Base-by-base conservation (phyloP, 2,797 vertebrate species). In the Esox lucius region DNA sequence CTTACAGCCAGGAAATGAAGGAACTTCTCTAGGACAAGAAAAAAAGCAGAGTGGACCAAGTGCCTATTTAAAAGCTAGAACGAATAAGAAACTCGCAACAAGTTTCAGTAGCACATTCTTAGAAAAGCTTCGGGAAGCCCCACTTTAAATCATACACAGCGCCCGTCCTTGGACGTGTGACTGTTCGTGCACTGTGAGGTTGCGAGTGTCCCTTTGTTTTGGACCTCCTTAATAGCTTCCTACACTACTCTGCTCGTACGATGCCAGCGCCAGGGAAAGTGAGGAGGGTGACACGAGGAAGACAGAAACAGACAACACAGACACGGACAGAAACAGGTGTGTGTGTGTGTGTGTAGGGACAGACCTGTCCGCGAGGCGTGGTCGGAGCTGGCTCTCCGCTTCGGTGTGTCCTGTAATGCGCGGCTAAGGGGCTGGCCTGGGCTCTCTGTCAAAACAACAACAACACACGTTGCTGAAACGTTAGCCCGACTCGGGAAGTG, bases 391-490 rank as follows among this genome's bases (percentile, higher is more conserved):
- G 95, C 93, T 97, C 96, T 96, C 96, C 96, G 95, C 95, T 97
- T 98, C 96, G 96, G 96, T 94, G 94, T 95, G 94, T 98, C 97
- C 95, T 98, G 97, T 97, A 97, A 97, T 95, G 97, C 91, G 95
- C 96, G 95, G 96, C 95, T 97, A 96, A 98, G 96, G 95, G 96
- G 96, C 96, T 97, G 97, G 96, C 97, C 97, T 96, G 97, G 96
- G 96, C 96, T 96, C 95, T 98, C 97, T 97, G 97, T 98, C 96
- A 96, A 92, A 90, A 68, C 16, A 90, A 91, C 91, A 92, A 92
- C 90, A 90, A 13, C 35, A 69, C 96, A 97, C 97, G 96, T 95
- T 89, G 89, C 84, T 59, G 89, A 87, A 87, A 73, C 51, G 46
- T 22, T 1, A 86, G 78, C 75, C 80, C 39, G 71, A 83, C 86